Percentiles rank a stretch among this genome's conserved stretches.
Evolutionary conservation across 2,113 vertebrate species (phyloP).

Genomic region (Grus americana): DNA sequence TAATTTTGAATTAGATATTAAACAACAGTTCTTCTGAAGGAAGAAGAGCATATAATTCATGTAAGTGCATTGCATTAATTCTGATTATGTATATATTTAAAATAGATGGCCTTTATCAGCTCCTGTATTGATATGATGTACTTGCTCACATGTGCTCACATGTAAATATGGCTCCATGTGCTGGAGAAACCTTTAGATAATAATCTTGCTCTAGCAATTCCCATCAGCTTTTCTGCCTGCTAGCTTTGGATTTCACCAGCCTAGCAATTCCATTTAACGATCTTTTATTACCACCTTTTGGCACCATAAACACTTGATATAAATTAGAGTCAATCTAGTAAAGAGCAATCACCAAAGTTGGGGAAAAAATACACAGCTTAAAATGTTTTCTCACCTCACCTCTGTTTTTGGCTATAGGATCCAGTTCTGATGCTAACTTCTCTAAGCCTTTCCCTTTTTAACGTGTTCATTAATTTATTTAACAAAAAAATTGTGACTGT

Average conservation of each 20-base stretch:
- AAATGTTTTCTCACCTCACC: not conserved
- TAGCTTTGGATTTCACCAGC: not conserved
- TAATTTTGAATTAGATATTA: slow-evolving; percentile 18
- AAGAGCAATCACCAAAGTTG: not conserved
- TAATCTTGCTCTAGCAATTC: not conserved
- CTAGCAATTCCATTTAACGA: not conserved
- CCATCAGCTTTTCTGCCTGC: not conserved
- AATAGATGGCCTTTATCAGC: not conserved
- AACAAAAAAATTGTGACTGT: not conserved
- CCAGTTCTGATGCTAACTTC: not conserved
- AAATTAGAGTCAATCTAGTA: not conserved
- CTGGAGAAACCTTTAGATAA: not conserved
- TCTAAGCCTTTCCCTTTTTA: not conserved
- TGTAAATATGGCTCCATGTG: not conserved
- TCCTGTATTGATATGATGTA: not conserved
- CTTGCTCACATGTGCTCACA: not conserved
- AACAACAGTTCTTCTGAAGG: not conserved
- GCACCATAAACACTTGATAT: not conserved
- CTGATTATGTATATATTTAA: not conserved
- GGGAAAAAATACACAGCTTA: not conserved
- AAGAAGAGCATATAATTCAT: not conserved
- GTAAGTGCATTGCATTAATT: not conserved
- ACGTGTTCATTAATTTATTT: not conserved
- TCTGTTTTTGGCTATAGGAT: not conserved
- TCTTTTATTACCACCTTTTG: not conserved